Evolutionary conservation across 2,888 invertebrate species (phyloP).

Genomic region (Julus scandinavius): DNA sequence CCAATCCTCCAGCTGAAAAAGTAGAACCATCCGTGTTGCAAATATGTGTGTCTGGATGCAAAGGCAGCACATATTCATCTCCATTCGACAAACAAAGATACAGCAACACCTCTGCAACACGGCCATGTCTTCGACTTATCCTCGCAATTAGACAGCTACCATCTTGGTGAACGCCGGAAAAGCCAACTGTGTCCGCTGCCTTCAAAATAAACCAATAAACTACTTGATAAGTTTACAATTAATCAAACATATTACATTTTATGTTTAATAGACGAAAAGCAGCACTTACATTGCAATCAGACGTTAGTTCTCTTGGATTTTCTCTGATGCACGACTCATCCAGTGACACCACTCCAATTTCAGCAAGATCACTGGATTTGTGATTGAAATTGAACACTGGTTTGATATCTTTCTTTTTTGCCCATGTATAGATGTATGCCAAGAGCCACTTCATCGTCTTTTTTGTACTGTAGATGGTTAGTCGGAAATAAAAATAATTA

Average conservation of each 20-base stretch:
- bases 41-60: constrained; percentile 70
- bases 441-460: constrained; percentile 33
- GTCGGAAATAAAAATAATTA: too few species aligned
- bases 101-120: constrained; percentile 72
- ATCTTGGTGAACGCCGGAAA: constrained; percentile 71
- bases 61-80: constrained; percentile 68
- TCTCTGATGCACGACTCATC: constrained; percentile 1
- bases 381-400: constrained; percentile 40
- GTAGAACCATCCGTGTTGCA: constrained; percentile 63
- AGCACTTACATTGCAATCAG: not conserved
- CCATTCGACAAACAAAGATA: constrained; percentile 67
- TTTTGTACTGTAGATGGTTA: not conserved
- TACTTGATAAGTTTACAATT: too few species aligned
- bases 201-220: constrained; percentile 60
- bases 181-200: constrained; percentile 67
- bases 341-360: constrained; percentile 19
- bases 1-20: constrained; percentile 67
- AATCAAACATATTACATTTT: not conserved
- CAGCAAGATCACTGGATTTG: not conserved
- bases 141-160: constrained; percentile 71
- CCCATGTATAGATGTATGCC: constrained; percentile 21
- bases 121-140: constrained; percentile 69
- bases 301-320: not conserved
- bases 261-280: too few species aligned
- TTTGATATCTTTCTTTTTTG: not conserved